Evolutionary conservation across 2,888 invertebrate species (phyloP), one percentile per base, ranked within the genome.

Genomic region (Gonocerus acuteangulatus): DNA sequence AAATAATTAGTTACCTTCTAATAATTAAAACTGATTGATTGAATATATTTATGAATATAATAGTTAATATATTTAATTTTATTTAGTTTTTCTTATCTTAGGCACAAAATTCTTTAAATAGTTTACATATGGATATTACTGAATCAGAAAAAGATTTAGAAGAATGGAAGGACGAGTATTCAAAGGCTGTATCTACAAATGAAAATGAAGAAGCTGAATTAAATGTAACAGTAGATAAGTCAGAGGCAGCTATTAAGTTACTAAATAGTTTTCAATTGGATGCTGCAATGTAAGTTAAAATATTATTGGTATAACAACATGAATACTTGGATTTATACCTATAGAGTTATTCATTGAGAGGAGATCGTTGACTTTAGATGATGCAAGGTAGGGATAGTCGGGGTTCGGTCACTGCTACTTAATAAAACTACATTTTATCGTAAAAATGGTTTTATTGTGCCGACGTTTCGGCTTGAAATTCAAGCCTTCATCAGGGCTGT

Each of bases 181-280:
- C 86, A 1, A 79, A 79, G 0, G 90, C 93, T 0, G 87, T 89
- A 82, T 68, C 77, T 64, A 77, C 79, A 64, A 73, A 77, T n/a
- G 82, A 84, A 68, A 81, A 82, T 62, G 72, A 91, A 52, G 86
- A 89, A 71, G 87, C 87, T 69, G 89, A 91, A 72, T 88, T 89
- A 0, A 87, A 88, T 70, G 78, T 89, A 21, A 85, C 91, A 82
- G 84, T 87, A 79, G 75, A 86, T 63, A 79, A 90, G 47, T 74
- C 91, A 34, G 76, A 85, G 39, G 93, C 93, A 0, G 93, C 95
- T 0, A 90, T 92, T 71, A 92, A 91, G 72, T 78, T 94, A 2
- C 90, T 94, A 70, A 84, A 84, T 7, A 94, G 93, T 13, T 75
- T 95, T 1, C 85, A 86, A 2, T 92, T 91, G 1, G 94, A 95